Evolutionary conservation across 2,888 invertebrate genomes (phyloP).

Genomic region (Euplexia lucipara): DNA sequence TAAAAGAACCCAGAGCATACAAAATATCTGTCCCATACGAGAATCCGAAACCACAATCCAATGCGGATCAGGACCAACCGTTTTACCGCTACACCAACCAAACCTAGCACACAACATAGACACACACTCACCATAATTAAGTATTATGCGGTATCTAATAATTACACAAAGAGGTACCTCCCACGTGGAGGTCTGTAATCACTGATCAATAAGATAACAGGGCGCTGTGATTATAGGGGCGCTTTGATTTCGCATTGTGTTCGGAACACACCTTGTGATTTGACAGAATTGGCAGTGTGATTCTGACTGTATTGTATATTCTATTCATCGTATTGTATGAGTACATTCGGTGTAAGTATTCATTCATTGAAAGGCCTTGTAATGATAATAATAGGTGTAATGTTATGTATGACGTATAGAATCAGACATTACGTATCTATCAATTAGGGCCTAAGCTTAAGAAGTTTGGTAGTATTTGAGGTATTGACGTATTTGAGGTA

Average conservation of each 20-base stretch:
- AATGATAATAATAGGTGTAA: too few relatives aligned
- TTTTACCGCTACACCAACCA: background rate
- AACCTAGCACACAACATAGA: background rate
- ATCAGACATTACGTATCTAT: too few relatives aligned
- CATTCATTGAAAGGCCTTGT: slow-evolving; percentile 3
- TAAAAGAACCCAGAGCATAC: too few relatives aligned
- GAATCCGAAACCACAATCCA: too few relatives aligned
- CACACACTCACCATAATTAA: slow-evolving; percentile 42
- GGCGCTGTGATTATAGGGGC: slow-evolving; percentile 50
- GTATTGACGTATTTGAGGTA: too few relatives aligned
- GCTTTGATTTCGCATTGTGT: slow-evolving; percentile 62
- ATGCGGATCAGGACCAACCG: background rate
- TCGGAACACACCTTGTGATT: slow-evolving; percentile 59
- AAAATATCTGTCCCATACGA: too few relatives aligned
- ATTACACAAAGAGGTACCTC: slow-evolving; percentile 43
- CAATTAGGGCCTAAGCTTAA: too few relatives aligned
- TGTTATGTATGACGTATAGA: background rate
- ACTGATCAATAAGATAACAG: slow-evolving; percentile 56
- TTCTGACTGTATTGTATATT: slow-evolving; percentile 15
- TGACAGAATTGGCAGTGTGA: slow-evolving; percentile 43
- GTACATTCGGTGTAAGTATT: slow-evolving; percentile 15
- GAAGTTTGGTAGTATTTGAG: too few relatives aligned
- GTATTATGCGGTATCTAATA: slow-evolving; percentile 49
- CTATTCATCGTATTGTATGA: slow-evolving; percentile 27
- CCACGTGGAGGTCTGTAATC: slow-evolving; percentile 47